Conservation (phyloP, 2,797 vertebrate species). For the Malurus leucopterus region DNA sequence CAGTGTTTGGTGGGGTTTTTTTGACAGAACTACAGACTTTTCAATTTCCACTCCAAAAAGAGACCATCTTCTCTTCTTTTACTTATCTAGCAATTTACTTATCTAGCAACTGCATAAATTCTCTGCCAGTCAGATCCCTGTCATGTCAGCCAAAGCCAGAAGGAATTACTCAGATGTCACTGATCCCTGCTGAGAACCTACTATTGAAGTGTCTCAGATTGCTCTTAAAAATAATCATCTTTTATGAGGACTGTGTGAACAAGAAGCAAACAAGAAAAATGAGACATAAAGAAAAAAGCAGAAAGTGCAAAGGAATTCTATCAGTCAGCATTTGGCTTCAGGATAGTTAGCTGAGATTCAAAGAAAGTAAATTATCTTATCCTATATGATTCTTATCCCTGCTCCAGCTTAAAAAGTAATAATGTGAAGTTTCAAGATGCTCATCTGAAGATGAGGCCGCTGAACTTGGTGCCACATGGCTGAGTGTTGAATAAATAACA, state of each 20-base stretch:
- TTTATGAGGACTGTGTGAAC: not conserved
- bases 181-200: not conserved
- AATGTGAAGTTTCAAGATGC: not conserved
- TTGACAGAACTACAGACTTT: not conserved
- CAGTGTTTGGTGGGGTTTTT: not conserved
- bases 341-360: not conserved
- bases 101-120: not conserved
- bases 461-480: not conserved
- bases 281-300: not conserved
- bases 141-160: not conserved
- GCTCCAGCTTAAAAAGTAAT: not conserved
- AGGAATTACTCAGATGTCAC: not conserved
- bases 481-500: not conserved
- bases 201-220: not conserved
- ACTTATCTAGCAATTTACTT: not conserved
- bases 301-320: not conserved
- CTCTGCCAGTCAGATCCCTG: not conserved
- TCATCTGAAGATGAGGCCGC: not conserved
- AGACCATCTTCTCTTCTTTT: not conserved
- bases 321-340: not conserved
- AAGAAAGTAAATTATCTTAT: not conserved
- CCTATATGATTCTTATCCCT: not conserved
- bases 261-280: slow-evolving; percentile 11
- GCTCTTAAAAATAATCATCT: not conserved
- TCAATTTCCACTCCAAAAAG: not conserved